Evolutionary conservation across 2,888 invertebrate species (phyloP), one percentile per base, ranked within the genome.

Genomic region (Clistopyga incitator): DNA sequence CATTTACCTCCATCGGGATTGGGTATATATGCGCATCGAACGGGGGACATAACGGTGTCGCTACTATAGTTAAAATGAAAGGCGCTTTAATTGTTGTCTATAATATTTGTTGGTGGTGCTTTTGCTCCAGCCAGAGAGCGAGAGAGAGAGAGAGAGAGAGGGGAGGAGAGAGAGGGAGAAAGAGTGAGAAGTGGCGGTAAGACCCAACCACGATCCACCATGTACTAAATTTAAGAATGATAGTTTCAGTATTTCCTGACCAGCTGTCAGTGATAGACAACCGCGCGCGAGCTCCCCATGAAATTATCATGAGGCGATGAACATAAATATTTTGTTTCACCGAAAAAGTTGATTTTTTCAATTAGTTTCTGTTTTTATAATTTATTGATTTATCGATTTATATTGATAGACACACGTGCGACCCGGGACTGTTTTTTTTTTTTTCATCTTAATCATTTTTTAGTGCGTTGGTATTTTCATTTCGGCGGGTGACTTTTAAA

Each of bases 241-340:
- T 91, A 90, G 91, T 91, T 92, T 91, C 92, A 93, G 93, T 93
- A 90, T 92, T 93, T 93, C 91, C 91, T 91, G 92, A 92, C 92
- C 93, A 90, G 90, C 91, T 93, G 93, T 92, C 92, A 93, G 93
- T 90, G 92, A 87, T 91, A 92, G 92, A 92, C 92, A 91, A 91
- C 84, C 70, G 61, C 81, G 81, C 67, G 78, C 52, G 45, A 78
- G n/a, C 47, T 64, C 34, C 52, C 34, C 47, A 23, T 45, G 25
- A 15, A 18, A 67, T 38, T 25, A 54, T 64, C 25, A 61, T 64
- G 67, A 77, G 29, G 42, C 74, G 61, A 74, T 74, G 29, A 70
- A 70, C 77, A 25, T 45, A 38, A 59, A 38, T 59, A 25, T 64
- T 75, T 64, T 78, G 23, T 76, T 71, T 38, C 72, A 54, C 56